Evolutionary conservation across 1,140 invertebrate genomes (phyloP).

Genomic region (Hylyphantes graminicola): DNA sequence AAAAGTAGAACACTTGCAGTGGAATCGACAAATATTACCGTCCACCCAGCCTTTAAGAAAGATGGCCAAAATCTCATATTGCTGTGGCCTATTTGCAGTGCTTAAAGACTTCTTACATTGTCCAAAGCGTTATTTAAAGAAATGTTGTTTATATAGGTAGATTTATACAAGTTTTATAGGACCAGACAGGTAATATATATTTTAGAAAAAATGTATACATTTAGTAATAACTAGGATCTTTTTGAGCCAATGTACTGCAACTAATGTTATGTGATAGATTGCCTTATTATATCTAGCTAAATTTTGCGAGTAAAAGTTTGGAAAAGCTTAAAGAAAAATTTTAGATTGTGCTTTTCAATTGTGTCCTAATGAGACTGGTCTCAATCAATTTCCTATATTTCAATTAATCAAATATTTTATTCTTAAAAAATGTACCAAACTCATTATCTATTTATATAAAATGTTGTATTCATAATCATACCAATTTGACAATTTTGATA

Average conservation of each 20-base stretch:
- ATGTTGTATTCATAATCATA: too few relatives aligned
- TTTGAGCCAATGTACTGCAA: not conserved
- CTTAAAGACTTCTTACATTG: not conserved
- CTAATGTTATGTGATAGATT: not conserved
- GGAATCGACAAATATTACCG: slow-evolving; percentile 73
- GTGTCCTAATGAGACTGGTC: too few relatives aligned
- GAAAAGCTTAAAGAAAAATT: not conserved
- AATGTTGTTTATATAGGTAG: slow-evolving; percentile 26
- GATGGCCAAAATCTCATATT: slow-evolving; percentile 66
- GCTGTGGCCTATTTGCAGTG: slow-evolving; percentile 64
- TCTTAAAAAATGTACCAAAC: too few relatives aligned
- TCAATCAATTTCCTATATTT: too few relatives aligned
- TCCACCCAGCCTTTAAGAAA: slow-evolving; percentile 74
- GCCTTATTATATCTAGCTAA: not conserved
- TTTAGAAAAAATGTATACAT: not conserved
- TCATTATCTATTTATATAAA: too few relatives aligned
- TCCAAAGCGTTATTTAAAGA: not conserved
- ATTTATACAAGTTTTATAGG: slow-evolving; percentile 9
- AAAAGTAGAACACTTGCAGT: slow-evolving; percentile 76
- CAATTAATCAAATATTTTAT: too few relatives aligned
- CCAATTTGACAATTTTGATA: too few relatives aligned
- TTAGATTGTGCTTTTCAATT: too few relatives aligned
- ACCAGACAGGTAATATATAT: not conserved
- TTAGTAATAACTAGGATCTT: not conserved
- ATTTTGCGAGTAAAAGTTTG: not conserved